Base-by-base conservation (phyloP, 2,888 invertebrate genomes). In the Cartodere bifasciata region DNA sequence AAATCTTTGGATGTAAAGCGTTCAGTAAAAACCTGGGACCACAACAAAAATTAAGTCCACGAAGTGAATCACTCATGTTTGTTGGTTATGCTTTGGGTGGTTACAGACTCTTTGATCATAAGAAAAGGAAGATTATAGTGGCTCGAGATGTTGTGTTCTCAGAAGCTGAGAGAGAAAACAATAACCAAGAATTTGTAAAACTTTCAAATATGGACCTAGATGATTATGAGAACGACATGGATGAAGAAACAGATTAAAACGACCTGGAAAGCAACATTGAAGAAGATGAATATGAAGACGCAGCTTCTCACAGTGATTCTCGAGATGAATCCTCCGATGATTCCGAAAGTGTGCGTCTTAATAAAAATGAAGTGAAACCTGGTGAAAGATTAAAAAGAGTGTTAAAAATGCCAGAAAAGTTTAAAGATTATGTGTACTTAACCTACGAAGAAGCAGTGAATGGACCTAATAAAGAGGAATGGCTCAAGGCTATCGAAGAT, bases 121-220 rank as follows among this genome's bases (percentile, higher is more conserved):
- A 23, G 11, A 28, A 29, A 4, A 29, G 27, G 1, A 41, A 42
- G 28, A 31, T 45, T 3, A 21, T 28, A 6, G 32, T 35, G 4
- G 44, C 39, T 13, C 36, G 39, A 28, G 43, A 48, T 29, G 43
- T 40, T 6, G 29, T 41, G 5, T 47, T 48, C 26, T 30, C 40
- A 24, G 44, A 49, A 16, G 12, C 3, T 27, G 28, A 27, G 13
- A 11, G 12, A 21, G 27, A 14, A 27, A 27, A 13, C 23, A 28
- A 20, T 21, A 9, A 20, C 12, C 13, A 28, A 21, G 6, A n/a
- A n/a, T n/a, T n/a, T n/a, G n/a, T n/a, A n/a, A n/a, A n/a, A n/a
- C n/a, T n/a, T n/a, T n/a, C n/a, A n/a, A n/a, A n/a, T n/a, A n/a
- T n/a, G n/a, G n/a, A n/a, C n/a, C n/a, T 28, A 3, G 22, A 12